A percentile compares a stretch with the other conserved stretches of the same genome.
phyloP scores from a whole-genome alignment of 2,888 invertebrate species.

The Doris montereyensis region DNA sequence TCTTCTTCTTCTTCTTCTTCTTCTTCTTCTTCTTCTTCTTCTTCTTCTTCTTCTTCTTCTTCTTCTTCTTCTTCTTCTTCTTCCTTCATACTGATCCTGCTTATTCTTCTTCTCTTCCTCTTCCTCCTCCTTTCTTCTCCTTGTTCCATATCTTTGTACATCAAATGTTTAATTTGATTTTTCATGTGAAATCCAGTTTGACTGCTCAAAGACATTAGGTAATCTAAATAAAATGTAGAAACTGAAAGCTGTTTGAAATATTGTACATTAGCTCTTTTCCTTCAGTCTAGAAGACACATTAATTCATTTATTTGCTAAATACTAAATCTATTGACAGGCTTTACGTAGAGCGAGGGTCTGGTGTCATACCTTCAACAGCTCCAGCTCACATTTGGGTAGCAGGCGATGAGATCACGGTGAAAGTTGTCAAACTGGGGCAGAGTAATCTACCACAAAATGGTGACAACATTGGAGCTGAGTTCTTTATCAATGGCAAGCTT shows the following conservation, averaged over 20 bases:
- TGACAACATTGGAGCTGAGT: constrained; percentile 25
- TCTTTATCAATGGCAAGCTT: constrained; percentile 31
- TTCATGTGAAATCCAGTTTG: no score
- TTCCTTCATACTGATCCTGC: no score
- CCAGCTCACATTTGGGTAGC: constrained; percentile 36
- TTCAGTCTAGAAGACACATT: no score
- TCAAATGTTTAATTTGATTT: no score
- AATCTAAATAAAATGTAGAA: no score
- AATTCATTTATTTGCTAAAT: neutral
- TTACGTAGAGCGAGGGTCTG: constrained; percentile 21
- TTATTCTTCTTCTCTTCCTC: no score
- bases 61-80: neutral
- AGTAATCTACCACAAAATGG: constrained; percentile 14
- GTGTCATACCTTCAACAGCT: neutral
- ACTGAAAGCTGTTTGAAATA: no score
- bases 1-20: neutral
- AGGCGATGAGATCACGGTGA: constrained; percentile 48
- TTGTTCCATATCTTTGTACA: no score
- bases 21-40: neutral
- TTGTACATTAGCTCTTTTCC: no score
- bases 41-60: neutral
- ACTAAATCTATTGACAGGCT: no score
- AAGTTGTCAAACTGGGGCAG: constrained; percentile 35
- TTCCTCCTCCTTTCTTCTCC: no score
- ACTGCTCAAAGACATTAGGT: no score